Evolutionary conservation across 1,140 invertebrate species (phyloP).

Genomic region (Drosophila cardini): DNA sequence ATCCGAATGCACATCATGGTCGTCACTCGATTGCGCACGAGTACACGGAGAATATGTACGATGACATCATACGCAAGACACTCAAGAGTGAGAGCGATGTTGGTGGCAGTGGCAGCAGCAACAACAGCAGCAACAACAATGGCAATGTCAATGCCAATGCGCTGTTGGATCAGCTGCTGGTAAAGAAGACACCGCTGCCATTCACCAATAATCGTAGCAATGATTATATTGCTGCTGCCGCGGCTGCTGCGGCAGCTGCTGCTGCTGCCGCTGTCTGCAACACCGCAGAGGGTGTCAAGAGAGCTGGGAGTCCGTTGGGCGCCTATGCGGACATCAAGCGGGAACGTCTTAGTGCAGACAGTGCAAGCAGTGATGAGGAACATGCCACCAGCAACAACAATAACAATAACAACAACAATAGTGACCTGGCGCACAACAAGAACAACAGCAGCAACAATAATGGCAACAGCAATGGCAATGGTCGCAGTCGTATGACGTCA

Average conservation of each 20-base stretch:
- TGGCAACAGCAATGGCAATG: conserved; percentile 57
- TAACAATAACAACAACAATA: conserved; percentile 56
- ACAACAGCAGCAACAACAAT: conserved; percentile 75
- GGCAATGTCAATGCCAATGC: conserved; percentile 88
- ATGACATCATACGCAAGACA: conserved; percentile 92
- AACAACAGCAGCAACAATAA: conserved; percentile 57
- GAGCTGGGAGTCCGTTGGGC: conserved; percentile 72
- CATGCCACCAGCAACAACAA: conserved; percentile 49
- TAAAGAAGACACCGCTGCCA: conserved; percentile 87
- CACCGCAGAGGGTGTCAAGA: conserved; percentile 57
- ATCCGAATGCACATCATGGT: conserved; percentile 38
- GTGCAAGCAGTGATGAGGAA: conserved; percentile 65
- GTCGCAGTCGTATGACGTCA: conserved; percentile 73
- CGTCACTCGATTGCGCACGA: conserved; percentile 84
- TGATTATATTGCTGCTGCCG: conserved; percentile 53
- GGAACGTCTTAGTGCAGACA: conserved; percentile 64
- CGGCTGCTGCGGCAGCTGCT: conserved; percentile 13
- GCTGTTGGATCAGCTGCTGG: conserved; percentile 89
- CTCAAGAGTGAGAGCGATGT: conserved; percentile 82
- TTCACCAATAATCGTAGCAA: conserved; percentile 71
- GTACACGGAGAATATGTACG: conserved; percentile 87
- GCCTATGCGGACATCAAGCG: conserved; percentile 76
- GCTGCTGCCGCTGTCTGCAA: not conserved
- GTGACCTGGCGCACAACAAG: conserved; percentile 72
- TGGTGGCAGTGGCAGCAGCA: conserved; percentile 77